Evolutionary conservation across 2,797 vertebrate genomes (phyloP).

Genomic region (Enteromius trimaculatus): DNA sequence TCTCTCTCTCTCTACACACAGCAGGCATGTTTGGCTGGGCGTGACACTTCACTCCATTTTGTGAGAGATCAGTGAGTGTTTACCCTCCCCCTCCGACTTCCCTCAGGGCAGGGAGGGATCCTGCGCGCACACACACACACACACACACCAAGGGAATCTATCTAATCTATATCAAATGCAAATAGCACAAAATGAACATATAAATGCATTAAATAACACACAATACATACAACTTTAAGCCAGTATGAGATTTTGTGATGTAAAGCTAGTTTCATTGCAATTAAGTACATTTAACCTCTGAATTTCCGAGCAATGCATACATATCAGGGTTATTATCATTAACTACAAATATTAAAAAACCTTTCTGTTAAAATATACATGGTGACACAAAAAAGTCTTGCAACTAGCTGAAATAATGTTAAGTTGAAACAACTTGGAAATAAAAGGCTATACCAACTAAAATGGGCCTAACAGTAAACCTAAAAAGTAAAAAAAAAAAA

Average conservation of each 20-base stretch:
- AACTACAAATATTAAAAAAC: background rate
- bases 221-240: background rate
- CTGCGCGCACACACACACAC: background rate
- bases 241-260: background rate
- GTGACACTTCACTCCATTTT: conserved; percentile 66
- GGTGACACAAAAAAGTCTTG: background rate
- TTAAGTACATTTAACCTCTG: background rate
- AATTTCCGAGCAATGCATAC: background rate
- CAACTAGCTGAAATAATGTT: background rate
- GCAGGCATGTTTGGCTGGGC: conserved; percentile 72
- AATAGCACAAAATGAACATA: background rate
- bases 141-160: background rate
- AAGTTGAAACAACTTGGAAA: background rate
- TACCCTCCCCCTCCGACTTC: conserved; percentile 54
- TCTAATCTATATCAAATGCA: background rate
- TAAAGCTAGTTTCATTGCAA: background rate
- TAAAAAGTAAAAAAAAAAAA: background rate
- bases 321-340: background rate
- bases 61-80: conserved; percentile 5
- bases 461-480: no score
- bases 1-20: background rate
- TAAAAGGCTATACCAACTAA: background rate
- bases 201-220: background rate
- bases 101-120: conserved; percentile 55
- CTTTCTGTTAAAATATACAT: background rate